Conservation (phyloP, 2,797 vertebrate genomes). For the Ctenochaetus hawaiiensis region DNA sequence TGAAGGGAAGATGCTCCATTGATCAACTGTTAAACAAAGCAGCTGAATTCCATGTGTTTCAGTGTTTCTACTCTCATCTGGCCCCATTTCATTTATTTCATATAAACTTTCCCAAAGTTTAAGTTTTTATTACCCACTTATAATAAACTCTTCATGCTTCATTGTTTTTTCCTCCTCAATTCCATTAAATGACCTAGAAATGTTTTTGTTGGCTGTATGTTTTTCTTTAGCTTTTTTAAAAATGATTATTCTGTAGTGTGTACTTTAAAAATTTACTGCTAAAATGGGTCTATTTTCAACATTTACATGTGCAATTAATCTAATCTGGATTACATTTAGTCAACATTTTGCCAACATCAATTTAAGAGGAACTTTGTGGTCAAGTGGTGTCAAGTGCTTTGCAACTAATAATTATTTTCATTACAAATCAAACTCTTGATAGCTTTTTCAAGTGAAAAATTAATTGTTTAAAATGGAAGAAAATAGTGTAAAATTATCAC, state of each 20-base stretch:
- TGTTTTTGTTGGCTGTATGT: neutral
- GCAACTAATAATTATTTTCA: constrained; percentile 11
- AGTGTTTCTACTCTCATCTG: neutral
- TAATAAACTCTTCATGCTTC: constrained; percentile 10
- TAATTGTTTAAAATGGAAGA: neutral
- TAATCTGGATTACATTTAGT: constrained; percentile 26
- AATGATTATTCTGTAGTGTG: neutral
- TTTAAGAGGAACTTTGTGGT: neutral
- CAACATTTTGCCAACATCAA: constrained; percentile 9
- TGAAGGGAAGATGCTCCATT: constrained; percentile 40
- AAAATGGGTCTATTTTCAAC: neutral
- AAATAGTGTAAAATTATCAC: neutral
- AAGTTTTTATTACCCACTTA: neutral
- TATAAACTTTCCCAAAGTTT: constrained; percentile 23
- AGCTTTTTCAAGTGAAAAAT: constrained; percentile 10
- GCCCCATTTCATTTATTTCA: constrained; percentile 12
- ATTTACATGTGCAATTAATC: neutral
- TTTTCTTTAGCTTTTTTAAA: neutral
- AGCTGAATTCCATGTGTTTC: constrained; percentile 38
- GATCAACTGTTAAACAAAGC: constrained; percentile 46
- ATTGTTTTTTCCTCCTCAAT: constrained; percentile 24
- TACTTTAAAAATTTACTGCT: neutral
- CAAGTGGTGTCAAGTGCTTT: neutral
- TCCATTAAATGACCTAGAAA: constrained; percentile 26
- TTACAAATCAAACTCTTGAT: neutral